These are phyloP conservation scores for Sisor rabdophorus DNA, from an alignment of 2,113 vertebrate species.

Conservation along the genomic window DNA sequence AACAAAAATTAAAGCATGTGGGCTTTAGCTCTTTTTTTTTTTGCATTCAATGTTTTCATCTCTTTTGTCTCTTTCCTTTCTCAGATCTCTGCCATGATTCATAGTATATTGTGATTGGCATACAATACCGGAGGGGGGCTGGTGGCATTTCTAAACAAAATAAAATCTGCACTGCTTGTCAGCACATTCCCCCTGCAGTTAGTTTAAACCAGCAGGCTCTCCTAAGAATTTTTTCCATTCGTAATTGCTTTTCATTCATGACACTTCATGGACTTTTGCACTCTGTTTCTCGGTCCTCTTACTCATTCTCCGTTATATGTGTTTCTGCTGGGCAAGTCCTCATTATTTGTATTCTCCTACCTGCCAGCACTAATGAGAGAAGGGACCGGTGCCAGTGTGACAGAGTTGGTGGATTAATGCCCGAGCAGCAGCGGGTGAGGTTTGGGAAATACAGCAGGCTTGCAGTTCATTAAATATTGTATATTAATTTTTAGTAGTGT, in stretches of 20 bases:
- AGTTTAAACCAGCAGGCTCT: slow-evolving; percentile 52
- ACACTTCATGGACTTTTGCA: slow-evolving; percentile 38
- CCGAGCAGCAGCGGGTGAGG: slow-evolving; percentile 55
- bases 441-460: slow-evolving; percentile 64
- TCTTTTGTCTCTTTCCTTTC: slow-evolving; percentile 44
- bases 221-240: slow-evolving; percentile 63
- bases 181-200: slow-evolving; percentile 36
- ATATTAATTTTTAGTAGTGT: slow-evolving; percentile 71
- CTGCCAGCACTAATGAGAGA: slow-evolving; percentile 74
- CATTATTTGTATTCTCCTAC: slow-evolving; percentile 76
- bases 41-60: slow-evolving; percentile 24
- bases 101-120: slow-evolving; percentile 53
- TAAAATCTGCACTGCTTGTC: slow-evolving; percentile 57
- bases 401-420: slow-evolving; percentile 72
- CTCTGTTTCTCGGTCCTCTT: not conserved
- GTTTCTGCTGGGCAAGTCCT: slow-evolving; percentile 68
- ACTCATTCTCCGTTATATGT: slow-evolving; percentile 28
- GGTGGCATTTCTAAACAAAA: slow-evolving; percentile 56
- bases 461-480: slow-evolving; percentile 71
- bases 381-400: slow-evolving; percentile 64
- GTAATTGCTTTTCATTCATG: slow-evolving; percentile 62
- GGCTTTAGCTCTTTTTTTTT: slow-evolving; percentile 1
- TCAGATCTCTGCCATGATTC: slow-evolving; percentile 35
- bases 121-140: slow-evolving; percentile 33
- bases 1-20: slow-evolving; percentile 35